Conservation (phyloP, 2,888 invertebrate genomes). For the Stenurella melanura region DNA sequence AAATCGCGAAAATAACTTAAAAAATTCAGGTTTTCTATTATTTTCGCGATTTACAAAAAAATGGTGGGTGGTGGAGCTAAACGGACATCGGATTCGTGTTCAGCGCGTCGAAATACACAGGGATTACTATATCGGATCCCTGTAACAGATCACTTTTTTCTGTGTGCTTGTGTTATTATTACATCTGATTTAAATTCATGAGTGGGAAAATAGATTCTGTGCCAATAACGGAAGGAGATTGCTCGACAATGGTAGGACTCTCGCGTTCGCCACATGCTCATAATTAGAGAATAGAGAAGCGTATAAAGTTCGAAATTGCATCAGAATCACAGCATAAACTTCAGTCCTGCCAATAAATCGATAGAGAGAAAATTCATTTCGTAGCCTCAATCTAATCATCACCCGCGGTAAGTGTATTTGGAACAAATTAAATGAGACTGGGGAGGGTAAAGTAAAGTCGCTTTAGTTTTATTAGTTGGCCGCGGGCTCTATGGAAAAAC, state of each 20-base stretch:
- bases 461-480: conserved; percentile 29
- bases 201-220: too few species aligned
- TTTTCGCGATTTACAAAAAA: too few species aligned
- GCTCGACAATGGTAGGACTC: background rate
- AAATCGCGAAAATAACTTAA: too few species aligned
- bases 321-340: conserved; percentile 6
- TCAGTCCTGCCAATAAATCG: conserved; percentile 21
- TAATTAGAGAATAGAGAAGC: conserved; percentile 12
- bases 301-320: conserved; percentile 26
- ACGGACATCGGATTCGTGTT: too few species aligned
- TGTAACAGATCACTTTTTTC: too few species aligned
- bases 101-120: too few species aligned
- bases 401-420: conserved; percentile 26
- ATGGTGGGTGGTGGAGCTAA: too few species aligned
- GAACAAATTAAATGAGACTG: conserved; percentile 29
- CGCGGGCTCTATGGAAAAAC: conserved; percentile 1
- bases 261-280: background rate
- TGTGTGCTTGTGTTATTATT: too few species aligned
- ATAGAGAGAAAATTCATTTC: conserved; percentile 29
- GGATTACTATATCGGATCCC: too few species aligned
- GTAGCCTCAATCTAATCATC: conserved; percentile 25
- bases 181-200: too few species aligned
- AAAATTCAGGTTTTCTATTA: too few species aligned
- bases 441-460: conserved; percentile 15
- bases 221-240: too few species aligned